Percentiles rank a stretch among this genome's conserved stretches.
Conservation (phyloP, 1,140 invertebrate genomes). For the Lordiphosa collinella region DNA sequence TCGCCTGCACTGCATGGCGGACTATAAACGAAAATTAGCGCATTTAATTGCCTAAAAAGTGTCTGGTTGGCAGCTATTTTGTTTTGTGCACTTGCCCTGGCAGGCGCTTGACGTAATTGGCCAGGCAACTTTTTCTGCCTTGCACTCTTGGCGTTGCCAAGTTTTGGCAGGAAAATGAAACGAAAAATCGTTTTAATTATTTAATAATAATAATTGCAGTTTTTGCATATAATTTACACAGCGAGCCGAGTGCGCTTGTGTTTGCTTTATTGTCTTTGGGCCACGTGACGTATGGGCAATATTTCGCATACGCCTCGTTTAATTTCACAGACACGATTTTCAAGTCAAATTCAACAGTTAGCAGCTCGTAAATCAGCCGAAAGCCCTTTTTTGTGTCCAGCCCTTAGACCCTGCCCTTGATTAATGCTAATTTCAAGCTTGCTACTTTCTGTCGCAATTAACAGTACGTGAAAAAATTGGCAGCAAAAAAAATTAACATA, state of each 20-base stretch:
- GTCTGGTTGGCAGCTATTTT: constrained; percentile 37
- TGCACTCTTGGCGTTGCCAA: constrained; percentile 22
- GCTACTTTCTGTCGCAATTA: constrained; percentile 19
- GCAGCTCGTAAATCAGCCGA: constrained; percentile 33
- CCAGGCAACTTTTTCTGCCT: constrained; percentile 36
- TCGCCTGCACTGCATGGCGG: too few species aligned
- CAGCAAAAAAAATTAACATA: constrained; percentile 7
- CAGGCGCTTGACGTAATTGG: constrained; percentile 74
- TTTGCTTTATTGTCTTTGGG: constrained; percentile 40
- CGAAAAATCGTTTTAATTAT: background rate
- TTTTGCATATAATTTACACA: constrained; percentile 1
- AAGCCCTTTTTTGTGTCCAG: constrained; percentile 10
- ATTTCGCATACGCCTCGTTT: constrained; percentile 50
- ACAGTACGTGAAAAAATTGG: constrained; percentile 23
- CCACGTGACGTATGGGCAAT: constrained; percentile 66
- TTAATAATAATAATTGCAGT: constrained; percentile 6
- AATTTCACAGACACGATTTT: constrained; percentile 22
- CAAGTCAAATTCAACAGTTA: constrained; percentile 26
- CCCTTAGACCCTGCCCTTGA: constrained; percentile 19
- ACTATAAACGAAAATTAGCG: constrained; percentile 64
- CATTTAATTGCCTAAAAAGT: constrained; percentile 74
- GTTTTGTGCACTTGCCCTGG: constrained; percentile 4
- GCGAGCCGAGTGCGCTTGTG: constrained; percentile 10
- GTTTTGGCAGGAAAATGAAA: background rate
- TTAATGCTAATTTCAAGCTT: constrained; percentile 40